Evolutionary conservation across 1,140 invertebrate genomes (phyloP).

Genomic region (Ostrea edulis): DNA sequence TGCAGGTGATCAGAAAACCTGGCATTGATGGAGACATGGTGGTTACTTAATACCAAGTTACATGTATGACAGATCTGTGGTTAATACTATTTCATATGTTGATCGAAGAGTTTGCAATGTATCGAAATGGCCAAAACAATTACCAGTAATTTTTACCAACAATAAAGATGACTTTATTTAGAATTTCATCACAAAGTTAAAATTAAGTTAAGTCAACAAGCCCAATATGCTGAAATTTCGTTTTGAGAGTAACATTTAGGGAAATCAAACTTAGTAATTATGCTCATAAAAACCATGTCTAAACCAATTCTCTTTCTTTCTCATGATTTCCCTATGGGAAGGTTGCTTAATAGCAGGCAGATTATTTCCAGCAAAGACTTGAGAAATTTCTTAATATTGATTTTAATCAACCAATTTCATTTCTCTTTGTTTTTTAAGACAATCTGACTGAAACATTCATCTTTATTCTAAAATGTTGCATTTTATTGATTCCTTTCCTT

Average conservation of each 20-base stretch:
- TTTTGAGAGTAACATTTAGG: neutral
- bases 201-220: neutral
- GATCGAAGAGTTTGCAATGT: too few species aligned
- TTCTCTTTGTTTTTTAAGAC: neutral
- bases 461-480: neutral
- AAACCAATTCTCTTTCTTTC: neutral
- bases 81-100: too few species aligned
- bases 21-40: too few species aligned
- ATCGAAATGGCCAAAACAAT: too few species aligned
- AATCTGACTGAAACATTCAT: neutral
- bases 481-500: neutral
- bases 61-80: too few species aligned
- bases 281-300: neutral
- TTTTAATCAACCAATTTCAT: neutral
- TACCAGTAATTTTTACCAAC: too few species aligned
- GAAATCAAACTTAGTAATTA: neutral
- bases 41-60: too few species aligned
- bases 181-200: neutral
- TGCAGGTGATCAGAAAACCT: too few species aligned
- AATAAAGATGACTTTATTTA: neutral
- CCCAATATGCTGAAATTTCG: neutral
- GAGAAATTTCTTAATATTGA: slow-evolving; percentile 19
- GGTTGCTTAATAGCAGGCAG: neutral
- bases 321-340: neutral
- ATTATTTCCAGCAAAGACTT: neutral